A percentile compares a stretch with the other conserved stretches of the same genome.
Evolutionary conservation across 2,888 invertebrate species (phyloP).

Genomic region (Parapristionchus giblindavisi): DNA sequence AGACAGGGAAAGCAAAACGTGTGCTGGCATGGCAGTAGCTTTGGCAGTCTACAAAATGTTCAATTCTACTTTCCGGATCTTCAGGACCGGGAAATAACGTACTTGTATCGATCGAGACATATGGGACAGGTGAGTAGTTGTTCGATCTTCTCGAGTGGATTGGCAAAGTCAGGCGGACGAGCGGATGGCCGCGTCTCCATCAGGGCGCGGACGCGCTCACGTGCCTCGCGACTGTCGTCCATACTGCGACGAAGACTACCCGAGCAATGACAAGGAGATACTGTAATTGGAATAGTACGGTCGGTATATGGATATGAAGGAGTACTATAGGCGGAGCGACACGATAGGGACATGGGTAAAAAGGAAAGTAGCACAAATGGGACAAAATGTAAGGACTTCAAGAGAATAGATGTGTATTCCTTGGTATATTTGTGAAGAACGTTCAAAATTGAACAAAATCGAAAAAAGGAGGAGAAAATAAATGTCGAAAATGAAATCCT

Average conservation of each 20-base stretch:
- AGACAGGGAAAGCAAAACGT: conserved; percentile 99
- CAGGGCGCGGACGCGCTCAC: conserved; percentile 50
- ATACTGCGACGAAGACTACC: conserved; percentile 14
- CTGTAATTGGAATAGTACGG: too few relatives aligned
- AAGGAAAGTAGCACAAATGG: too few relatives aligned
- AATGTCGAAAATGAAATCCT: too few relatives aligned
- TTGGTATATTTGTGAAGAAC: too few relatives aligned
- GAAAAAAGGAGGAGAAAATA: too few relatives aligned
- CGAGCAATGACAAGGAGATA: too few relatives aligned
- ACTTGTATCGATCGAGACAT: conserved; percentile 88
- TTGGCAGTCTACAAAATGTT: conserved; percentile 76
- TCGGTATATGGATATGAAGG: not conserved
- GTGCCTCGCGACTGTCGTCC: conserved; percentile 38
- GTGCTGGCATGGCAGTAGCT: conserved; percentile 88
- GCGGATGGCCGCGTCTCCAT: conserved; percentile 53
- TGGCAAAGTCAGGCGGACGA: conserved; percentile 61
- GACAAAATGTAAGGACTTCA: too few relatives aligned
- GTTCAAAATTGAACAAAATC: too few relatives aligned
- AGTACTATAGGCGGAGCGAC: not conserved
- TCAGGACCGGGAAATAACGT: conserved; percentile 36
- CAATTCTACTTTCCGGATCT: not conserved
- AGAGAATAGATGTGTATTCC: too few relatives aligned
- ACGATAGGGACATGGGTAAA: not conserved
- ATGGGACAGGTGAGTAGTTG: conserved; percentile 97
- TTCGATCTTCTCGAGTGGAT: conserved; percentile 75